Evolutionary conservation across 2,888 invertebrate genomes (phyloP), one percentile per base, ranked within the genome.

Genomic region (Pocota personata): DNA sequence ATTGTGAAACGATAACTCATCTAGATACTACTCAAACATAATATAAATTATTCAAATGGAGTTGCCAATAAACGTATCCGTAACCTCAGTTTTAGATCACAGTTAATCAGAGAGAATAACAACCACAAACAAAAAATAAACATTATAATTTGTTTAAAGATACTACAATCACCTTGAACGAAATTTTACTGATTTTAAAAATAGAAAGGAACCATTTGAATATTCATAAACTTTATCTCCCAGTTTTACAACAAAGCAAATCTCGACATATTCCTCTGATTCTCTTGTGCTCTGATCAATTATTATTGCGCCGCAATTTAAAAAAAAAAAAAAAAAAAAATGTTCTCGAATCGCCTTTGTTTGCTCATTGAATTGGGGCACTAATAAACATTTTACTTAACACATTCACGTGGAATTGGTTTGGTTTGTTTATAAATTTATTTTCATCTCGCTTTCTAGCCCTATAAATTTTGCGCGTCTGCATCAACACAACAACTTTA

Each of bases 351-450:
- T 46, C 8, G 19, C 19, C 46, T 19, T 46, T 46, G 46, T 46
- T 46, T 46, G 46, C 19, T 8, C 19, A 19, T 27, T n/a, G 50
- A 50, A 50, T 50, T 24, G 50, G 50, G 27, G 27, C 50, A n/a
- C 50, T 27, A 50, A 50, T 50, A 50, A 50, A 50, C 50, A 50
- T 50, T 50, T 50, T 30, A 52, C 14, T 52, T 27, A 52, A 30
- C 52, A 30, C 14, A 52, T 30, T 52, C 52, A 30, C 14, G 14
- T 30, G 52, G 24, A 50, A n/a, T 21, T 14, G 14, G 30, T 30
- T 24, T 5, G 10, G 24, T 27, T 50, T 50, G 55, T 32, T 32
- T 55, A 55, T 32, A 16, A 30, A 55, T 32, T 55, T 32, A 10
- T 55, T 30, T 32, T 55, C 55, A 55, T 50, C n/a, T n/a, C 50